phyloP scores from a whole-genome alignment of 2,888 invertebrate species.

The Halictus ligatus region DNA sequence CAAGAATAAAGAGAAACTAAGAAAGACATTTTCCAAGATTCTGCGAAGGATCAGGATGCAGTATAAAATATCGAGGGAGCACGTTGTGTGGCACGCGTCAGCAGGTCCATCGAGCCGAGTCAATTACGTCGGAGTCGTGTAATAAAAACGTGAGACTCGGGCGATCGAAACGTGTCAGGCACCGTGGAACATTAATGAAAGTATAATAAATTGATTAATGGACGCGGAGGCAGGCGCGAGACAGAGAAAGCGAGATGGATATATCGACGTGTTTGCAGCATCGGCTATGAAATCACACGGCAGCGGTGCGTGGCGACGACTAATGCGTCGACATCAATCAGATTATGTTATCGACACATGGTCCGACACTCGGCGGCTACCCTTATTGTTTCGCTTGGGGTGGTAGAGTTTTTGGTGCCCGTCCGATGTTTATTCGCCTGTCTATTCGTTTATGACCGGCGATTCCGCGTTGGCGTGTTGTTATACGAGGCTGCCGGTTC shows the following conservation, averaged over 20 bases:
- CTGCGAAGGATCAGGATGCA: background rate
- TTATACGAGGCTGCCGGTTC: background rate
- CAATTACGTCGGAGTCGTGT: background rate
- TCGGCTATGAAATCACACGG: slow-evolving; percentile 41
- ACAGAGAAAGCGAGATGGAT: slow-evolving; percentile 4
- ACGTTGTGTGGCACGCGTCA: background rate
- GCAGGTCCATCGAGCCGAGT: background rate
- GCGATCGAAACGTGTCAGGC: background rate
- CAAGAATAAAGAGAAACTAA: background rate
- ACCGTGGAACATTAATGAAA: slow-evolving; percentile 10
- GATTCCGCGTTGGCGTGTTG: background rate
- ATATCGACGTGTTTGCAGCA: background rate
- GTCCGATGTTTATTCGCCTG: slow-evolving; percentile 21
- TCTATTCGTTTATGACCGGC: slow-evolving; percentile 12
- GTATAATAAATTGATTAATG: slow-evolving; percentile 50
- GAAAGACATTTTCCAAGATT: background rate
- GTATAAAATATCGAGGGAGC: background rate
- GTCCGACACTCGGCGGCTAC: slow-evolving; percentile 3
- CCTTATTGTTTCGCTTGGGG: slow-evolving; percentile 22
- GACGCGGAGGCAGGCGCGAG: background rate
- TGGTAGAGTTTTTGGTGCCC: slow-evolving; percentile 5
- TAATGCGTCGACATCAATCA: slow-evolving; percentile 48
- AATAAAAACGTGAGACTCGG: background rate
- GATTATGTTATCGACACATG: slow-evolving; percentile 43
- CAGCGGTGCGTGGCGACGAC: slow-evolving; percentile 21